phyloP scores from a whole-genome alignment of 1,140 invertebrate genomes.

The Marisa cornuarietis region DNA sequence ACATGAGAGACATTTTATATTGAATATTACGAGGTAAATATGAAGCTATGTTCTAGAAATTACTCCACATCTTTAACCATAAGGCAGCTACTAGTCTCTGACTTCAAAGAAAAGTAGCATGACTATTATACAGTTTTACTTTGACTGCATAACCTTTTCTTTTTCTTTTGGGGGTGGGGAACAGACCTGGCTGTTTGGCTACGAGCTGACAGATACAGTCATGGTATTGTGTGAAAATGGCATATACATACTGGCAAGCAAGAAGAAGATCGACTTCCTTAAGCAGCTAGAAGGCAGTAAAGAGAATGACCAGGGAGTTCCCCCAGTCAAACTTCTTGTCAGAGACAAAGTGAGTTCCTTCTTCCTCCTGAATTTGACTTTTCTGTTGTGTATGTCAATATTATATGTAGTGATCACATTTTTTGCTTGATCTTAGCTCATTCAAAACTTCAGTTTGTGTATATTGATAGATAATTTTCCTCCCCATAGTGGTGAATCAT shows the following conservation, averaged over 20 bases:
- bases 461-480: not conserved
- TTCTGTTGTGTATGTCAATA: not conserved
- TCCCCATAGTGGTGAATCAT: too few relatives aligned
- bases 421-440: not conserved
- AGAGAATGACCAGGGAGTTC: conserved; percentile 77
- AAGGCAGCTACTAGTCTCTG: too few relatives aligned
- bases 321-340: conserved; percentile 86
- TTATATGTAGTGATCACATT: not conserved
- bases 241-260: conserved; percentile 92
- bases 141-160: too few relatives aligned
- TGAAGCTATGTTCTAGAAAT: too few relatives aligned
- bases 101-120: too few relatives aligned
- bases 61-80: too few relatives aligned
- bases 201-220: conserved; percentile 95
- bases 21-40: not conserved
- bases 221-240: conserved; percentile 87
- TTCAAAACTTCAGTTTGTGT: not conserved
- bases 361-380: not conserved
- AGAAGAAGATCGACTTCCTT: conserved; percentile 98
- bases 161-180: conserved; percentile 43
- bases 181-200: conserved; percentile 96
- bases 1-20: too few relatives aligned
- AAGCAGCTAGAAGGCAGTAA: conserved; percentile 89
- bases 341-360: conserved; percentile 84
- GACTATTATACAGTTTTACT: too few relatives aligned